Conservation (phyloP, 2,797 vertebrate species). For the Neosalanx taihuensis region DNA sequence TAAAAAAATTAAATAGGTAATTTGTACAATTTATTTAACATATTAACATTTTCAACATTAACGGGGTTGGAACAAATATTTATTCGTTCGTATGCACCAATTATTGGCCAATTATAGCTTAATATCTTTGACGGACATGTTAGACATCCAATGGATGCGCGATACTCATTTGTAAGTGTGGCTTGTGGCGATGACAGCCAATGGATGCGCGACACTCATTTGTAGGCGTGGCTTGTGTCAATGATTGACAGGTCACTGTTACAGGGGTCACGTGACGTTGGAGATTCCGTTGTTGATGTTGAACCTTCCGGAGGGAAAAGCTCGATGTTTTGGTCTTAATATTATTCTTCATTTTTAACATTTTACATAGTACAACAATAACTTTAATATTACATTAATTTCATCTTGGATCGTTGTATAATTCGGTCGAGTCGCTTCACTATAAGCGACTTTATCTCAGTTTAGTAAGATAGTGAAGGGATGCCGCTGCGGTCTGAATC, state of each 20-base stretch:
- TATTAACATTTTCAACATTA: not conserved
- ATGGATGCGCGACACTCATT: not conserved
- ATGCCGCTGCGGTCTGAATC: not conserved
- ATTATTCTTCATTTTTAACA: not conserved
- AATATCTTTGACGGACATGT: slow-evolving; percentile 6
- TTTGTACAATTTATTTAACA: slow-evolving; percentile 7
- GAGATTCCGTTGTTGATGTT: slow-evolving; percentile 9
- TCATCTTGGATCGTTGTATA: not conserved
- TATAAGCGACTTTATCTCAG: not conserved
- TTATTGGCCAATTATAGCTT: slow-evolving; percentile 10
- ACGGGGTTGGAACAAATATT: not conserved
- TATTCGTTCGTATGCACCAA: not conserved
- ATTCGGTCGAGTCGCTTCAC: not conserved
- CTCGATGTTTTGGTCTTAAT: not conserved
- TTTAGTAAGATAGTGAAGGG: not conserved
- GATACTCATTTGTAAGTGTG: slow-evolving; percentile 4
- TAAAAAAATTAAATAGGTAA: not conserved
- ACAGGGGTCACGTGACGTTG: slow-evolving; percentile 17
- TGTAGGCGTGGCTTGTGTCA: slow-evolving; percentile 13
- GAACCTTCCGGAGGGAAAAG: not conserved
- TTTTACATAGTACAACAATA: not conserved
- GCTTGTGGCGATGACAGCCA: slow-evolving; percentile 11
- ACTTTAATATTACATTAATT: not conserved
- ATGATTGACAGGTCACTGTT: not conserved
- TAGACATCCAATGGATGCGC: slow-evolving; percentile 12